Conservation (phyloP, 2,113 vertebrate species). For the Tenebrosternarchus preto region DNA sequence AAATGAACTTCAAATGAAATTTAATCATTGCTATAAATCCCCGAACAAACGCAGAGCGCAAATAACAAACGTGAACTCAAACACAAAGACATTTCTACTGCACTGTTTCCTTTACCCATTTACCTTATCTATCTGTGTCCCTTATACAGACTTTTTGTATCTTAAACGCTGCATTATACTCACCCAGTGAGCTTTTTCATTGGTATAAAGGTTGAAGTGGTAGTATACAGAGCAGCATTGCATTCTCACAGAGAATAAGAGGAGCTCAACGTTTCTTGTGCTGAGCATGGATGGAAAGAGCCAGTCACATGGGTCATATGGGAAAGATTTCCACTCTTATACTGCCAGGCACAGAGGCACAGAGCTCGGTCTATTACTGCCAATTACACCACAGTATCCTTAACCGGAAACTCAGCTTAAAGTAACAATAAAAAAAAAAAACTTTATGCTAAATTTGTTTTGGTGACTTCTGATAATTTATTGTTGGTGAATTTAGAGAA, state of each 20-base stretch:
- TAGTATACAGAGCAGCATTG: conserved; percentile 66
- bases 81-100: not conserved
- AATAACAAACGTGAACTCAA: not conserved
- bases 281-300: conserved; percentile 65
- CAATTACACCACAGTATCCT: conserved; percentile 35
- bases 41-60: not conserved
- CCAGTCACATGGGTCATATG: conserved; percentile 73
- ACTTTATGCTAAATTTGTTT: not conserved
- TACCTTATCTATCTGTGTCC: no score
- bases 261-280: conserved; percentile 66
- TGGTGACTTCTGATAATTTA: not conserved
- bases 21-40: not conserved
- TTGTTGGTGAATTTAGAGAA: not conserved
- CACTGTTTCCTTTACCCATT: not conserved
- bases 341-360: conserved; percentile 60
- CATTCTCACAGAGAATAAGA: conserved; percentile 63
- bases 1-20: not conserved
- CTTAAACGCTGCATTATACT: conserved; percentile 57
- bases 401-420: conserved; percentile 36
- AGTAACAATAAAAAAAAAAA: conserved; percentile 13
- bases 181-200: conserved; percentile 77
- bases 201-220: conserved; percentile 65
- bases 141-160: not conserved
- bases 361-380: conserved; percentile 49
- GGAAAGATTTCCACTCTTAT: conserved; percentile 65